Base-by-base conservation (phyloP, 2,888 invertebrate species). In the Flabesymbios commensalis region DNA sequence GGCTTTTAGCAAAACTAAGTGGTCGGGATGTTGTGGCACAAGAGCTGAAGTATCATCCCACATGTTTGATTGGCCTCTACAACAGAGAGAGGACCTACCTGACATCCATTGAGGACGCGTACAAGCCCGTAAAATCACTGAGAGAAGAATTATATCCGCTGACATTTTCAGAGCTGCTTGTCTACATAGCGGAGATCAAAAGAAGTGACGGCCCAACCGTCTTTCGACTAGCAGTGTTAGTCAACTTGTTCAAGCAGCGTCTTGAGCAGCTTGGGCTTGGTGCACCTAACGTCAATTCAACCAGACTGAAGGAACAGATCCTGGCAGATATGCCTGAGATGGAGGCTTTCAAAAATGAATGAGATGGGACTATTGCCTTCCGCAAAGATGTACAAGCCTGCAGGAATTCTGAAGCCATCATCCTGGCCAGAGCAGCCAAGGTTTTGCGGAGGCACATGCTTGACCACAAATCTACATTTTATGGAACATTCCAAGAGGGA, bases 11-110 rank as follows among this genome's bases (percentile, higher is more conserved):
- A 10, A 64, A 39, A 47, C 57, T 68, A 26, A 66, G 63, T 63
- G 59, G 53, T 36, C 64, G 69, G 10, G 71, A 68, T 65, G 54
- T 64, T 32, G 64, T 70, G 5, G 70, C 67, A 51, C 69, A 67
- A 61, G 70, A 68, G 48, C 49, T 69, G 5, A 68, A 61, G 51
- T 69, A 69, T 31, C 66, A 71, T 53, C 32, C 28, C 7, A 41
- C 58, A 32, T 67, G 65, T 47, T 59, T 68, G 43, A 41, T 61
- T 43, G 41, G 55, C 17, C 39, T 70, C 19, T 67, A 67, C 52
- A 64, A 68, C 33, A 61, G 36, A 42, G 66, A 66, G 39, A 63
- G 61, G 39, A 51, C 28, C 19, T 45, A 17, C 10, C 10, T 49
- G 5, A 28, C 49, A 26, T 7, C 10, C 28, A 7, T 45, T 26